Evolutionary conservation across 2,888 invertebrate genomes (phyloP), one percentile per base, ranked within the genome.

Genomic region (Pristionchus exspectatus): DNA sequence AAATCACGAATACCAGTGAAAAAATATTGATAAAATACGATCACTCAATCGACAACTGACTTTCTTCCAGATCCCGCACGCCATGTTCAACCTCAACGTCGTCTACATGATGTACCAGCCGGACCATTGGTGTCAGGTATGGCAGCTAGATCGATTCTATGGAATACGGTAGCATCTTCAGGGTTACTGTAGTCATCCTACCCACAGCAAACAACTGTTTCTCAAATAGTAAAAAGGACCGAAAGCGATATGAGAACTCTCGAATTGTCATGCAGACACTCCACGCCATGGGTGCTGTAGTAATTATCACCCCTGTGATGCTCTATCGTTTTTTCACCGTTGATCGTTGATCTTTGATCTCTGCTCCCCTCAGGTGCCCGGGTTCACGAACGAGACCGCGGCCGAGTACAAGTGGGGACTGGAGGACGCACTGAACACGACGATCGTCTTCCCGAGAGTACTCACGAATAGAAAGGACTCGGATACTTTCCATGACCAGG

Each of bases 11-110:
- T n/a, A n/a, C n/a, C n/a, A n/a, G n/a, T n/a, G n/a, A n/a, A n/a
- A n/a, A n/a, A n/a, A n/a, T n/a, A n/a, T n/a, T n/a, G n/a, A n/a
- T n/a, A n/a, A n/a, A n/a, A n/a, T n/a, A n/a, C n/a, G n/a, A n/a
- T n/a, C n/a, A n/a, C n/a, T n/a, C 30, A 27, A 69, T 27, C 30
- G 69, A n/a, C n/a, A 27, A 69, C 69, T 27, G 27, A 27, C 30
- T 69, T 69, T n/a, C 30, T 27, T 27, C 3, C 81, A 81, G 81
- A 94, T 95, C 69, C 95, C 95, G 44, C 95, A 95, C 88, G 95
- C 95, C 50, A 95, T 95, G 95, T 95, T 95, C 93, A 95, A 95
- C 90, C 90, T 95, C 89, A 93, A 93, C 88, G 94, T 95, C 14
- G 94, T 95, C 87, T 94, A 94, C 91, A 95, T 95, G 95, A 94